These are phyloP conservation scores for Octomys mimax DNA, from an alignment of 2,797 vertebrate genomes.

Conservation along the genomic window DNA sequence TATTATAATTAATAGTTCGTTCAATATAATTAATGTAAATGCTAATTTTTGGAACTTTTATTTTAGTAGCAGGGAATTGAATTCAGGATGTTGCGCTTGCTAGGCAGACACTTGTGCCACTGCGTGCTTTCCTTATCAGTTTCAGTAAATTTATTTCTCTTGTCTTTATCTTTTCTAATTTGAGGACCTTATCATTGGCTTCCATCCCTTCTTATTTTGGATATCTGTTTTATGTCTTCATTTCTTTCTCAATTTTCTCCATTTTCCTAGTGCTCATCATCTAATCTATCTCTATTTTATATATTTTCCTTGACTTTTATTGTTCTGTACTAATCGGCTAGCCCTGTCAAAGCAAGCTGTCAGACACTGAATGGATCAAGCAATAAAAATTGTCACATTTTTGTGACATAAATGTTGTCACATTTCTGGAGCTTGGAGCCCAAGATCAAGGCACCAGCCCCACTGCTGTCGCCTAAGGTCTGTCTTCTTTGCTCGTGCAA, in stretches of 20 bases:
- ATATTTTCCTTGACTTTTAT: neutral
- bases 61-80: too few relatives aligned
- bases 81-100: too few relatives aligned
- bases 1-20: neutral
- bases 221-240: neutral
- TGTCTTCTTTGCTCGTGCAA: neutral
- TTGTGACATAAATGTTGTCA: too few relatives aligned
- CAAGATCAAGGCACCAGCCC: neutral
- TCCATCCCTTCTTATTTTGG: neutral
- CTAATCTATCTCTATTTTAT: neutral
- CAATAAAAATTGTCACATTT: neutral
- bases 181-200: neutral
- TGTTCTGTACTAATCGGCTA: neutral
- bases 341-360: neutral
- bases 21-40: neutral
- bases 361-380: neutral
- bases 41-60: too few relatives aligned
- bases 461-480: neutral
- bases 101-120: too few relatives aligned
- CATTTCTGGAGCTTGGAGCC: neutral
- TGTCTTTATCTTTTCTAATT: neutral
- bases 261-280: neutral
- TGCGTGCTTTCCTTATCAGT: neutral
- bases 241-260: neutral
- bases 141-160: neutral